These are phyloP conservation scores for Neoitamus cyanurus DNA, from an alignment of 2,888 invertebrate genomes.

Conservation along the genomic window DNA sequence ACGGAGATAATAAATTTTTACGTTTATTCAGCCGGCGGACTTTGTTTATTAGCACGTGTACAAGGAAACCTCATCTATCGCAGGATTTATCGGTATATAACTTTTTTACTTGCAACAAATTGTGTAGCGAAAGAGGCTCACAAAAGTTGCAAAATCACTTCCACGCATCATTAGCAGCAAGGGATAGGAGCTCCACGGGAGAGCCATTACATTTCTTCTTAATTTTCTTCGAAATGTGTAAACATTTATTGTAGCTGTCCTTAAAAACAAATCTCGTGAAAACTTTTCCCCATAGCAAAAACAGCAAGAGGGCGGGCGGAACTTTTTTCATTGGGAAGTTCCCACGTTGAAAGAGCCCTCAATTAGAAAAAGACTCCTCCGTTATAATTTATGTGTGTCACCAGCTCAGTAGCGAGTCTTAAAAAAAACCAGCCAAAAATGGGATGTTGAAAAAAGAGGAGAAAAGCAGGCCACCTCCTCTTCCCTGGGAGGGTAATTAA, in stretches of 20 bases:
- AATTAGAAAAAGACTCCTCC: neutral
- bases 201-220: neutral
- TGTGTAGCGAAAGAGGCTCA: neutral
- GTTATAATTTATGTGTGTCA: slow-evolving; percentile 20
- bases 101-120: neutral
- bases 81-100: neutral
- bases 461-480: neutral
- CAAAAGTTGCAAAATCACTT: neutral
- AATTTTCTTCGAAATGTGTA: neutral
- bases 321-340: neutral
- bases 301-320: neutral
- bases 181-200: neutral
- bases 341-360: neutral
- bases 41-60: neutral
- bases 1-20: slow-evolving; percentile 2
- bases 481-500: neutral
- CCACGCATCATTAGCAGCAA: neutral
- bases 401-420: neutral
- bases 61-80: too few relatives aligned
- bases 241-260: neutral
- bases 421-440: neutral
- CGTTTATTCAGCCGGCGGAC: neutral
- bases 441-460: neutral
- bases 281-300: neutral
- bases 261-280: neutral